A percentile compares a stretch with the other conserved stretches of the same genome.
These are phyloP conservation scores for Carcharodon carcharias DNA, from an alignment of 2,797 vertebrate genomes.

Conservation along the genomic window DNA sequence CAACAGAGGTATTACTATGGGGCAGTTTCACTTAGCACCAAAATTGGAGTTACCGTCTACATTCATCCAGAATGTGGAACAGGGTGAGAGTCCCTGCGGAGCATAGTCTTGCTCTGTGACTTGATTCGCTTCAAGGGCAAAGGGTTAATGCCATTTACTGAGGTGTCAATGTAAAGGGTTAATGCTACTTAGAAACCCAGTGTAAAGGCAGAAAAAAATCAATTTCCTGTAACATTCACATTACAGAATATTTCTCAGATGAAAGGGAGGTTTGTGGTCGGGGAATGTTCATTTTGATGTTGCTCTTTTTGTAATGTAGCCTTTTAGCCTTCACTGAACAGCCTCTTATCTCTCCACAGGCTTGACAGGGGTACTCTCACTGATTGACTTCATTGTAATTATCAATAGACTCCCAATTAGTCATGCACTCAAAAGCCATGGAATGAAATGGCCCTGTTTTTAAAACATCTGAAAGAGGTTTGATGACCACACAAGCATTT, in stretches of 20 bases:
- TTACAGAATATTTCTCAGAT: conserved; percentile 22
- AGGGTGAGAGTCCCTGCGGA: background rate
- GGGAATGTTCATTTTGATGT: conserved; percentile 28
- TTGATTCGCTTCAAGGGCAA: background rate
- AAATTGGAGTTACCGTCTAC: background rate
- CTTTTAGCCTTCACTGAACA: conserved; percentile 23
- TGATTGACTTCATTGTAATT: conserved; percentile 32
- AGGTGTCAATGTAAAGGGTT: background rate
- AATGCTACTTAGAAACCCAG: background rate
- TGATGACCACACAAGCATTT: conserved; percentile 34
- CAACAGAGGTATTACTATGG: background rate
- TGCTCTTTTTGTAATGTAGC: conserved; percentile 18
- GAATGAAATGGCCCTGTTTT: conserved; percentile 16
- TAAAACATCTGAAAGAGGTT: conserved; percentile 16
- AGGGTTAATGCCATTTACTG: background rate
- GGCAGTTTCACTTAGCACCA: background rate
- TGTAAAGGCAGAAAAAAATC: background rate
- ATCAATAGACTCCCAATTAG: conserved; percentile 37
- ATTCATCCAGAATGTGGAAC: background rate
- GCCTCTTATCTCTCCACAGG: conserved; percentile 29
- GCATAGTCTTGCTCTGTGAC: background rate
- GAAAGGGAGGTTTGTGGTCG: conserved; percentile 19
- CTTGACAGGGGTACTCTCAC: conserved; percentile 16
- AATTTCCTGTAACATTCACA: conserved; percentile 32
- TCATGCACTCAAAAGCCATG: conserved; percentile 23